Evolutionary conservation across 1,140 invertebrate genomes (phyloP).

Genomic region (Galendromus occidentalis): DNA sequence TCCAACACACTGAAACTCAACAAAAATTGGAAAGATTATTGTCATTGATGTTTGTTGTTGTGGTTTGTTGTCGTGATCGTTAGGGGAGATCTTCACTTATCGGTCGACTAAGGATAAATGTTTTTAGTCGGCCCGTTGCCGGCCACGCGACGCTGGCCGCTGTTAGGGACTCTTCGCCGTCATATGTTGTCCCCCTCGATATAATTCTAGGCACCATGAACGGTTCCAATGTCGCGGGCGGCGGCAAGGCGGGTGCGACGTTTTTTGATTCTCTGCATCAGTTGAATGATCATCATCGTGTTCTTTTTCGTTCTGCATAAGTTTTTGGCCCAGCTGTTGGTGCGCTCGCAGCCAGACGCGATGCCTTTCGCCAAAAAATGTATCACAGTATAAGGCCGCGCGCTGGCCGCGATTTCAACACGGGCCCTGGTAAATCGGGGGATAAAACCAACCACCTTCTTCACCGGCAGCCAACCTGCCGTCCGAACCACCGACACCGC

Average conservation of each 20-base stretch:
- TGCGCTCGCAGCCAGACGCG: neutral
- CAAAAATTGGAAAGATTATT: neutral
- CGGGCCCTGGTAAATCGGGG: neutral
- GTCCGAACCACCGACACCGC: neutral
- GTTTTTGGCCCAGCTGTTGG: neutral
- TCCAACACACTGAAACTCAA: neutral
- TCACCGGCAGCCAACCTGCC: neutral
- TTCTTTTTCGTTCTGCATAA: neutral
- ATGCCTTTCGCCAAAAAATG: constrained; percentile 3
- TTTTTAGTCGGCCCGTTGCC: neutral
- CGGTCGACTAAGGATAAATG: neutral
- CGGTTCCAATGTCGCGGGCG: neutral
- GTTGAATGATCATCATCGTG: neutral
- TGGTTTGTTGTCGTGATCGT: neutral
- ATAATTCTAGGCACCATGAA: constrained; percentile 10
- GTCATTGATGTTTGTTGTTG: neutral
- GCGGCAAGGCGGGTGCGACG: neutral
- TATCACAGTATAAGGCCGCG: constrained; percentile 8
- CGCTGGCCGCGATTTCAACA: neutral
- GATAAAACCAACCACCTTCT: neutral
- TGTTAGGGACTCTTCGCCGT: neutral
- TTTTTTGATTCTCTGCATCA: constrained; percentile 2
- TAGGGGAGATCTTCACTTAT: neutral
- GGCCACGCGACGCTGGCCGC: neutral
- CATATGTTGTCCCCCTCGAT: constrained; percentile 2